Conservation (phyloP, 2,113 vertebrate species). For the Toxotes jaculatrix region DNA sequence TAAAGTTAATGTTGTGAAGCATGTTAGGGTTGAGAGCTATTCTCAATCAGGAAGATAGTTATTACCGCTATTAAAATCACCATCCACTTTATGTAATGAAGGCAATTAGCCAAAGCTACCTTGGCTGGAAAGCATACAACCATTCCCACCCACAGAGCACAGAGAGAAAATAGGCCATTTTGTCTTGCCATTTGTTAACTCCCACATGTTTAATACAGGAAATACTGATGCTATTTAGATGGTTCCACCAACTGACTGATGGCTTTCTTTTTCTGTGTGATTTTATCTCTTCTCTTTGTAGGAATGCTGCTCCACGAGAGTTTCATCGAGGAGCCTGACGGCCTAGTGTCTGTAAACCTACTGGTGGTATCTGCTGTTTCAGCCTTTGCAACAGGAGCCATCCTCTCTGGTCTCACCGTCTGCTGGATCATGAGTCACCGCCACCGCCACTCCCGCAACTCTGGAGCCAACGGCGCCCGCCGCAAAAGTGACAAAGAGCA, state of each 20-base stretch:
- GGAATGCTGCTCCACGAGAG: slow-evolving; percentile 88
- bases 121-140: slow-evolving; percentile 57
- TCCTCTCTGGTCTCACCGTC: slow-evolving; percentile 93
- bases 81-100: slow-evolving; percentile 85
- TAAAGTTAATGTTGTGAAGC: slow-evolving; percentile 77
- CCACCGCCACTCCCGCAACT: slow-evolving; percentile 82
- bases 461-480: slow-evolving; percentile 77
- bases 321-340: slow-evolving; percentile 92
- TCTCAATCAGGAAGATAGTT: slow-evolving; percentile 82
- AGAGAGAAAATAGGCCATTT: slow-evolving; percentile 60
- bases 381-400: slow-evolving; percentile 93
- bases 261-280: slow-evolving; percentile 25
- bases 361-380: slow-evolving; percentile 94
- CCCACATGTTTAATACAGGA: slow-evolving; percentile 64
- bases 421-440: slow-evolving; percentile 96
- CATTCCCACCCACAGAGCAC: slow-evolving; percentile 60
- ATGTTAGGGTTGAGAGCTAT: slow-evolving; percentile 67
- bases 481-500: slow-evolving; percentile 92
- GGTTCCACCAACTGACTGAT: slow-evolving; percentile 37
- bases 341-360: slow-evolving; percentile 94
- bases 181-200: slow-evolving; percentile 51
- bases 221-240: slow-evolving; percentile 52
- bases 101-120: slow-evolving; percentile 78
- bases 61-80: slow-evolving; percentile 83
- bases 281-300: slow-evolving; percentile 41